Conservation (phyloP, 1,140 invertebrate genomes). For the Drosophila santomea region DNA sequence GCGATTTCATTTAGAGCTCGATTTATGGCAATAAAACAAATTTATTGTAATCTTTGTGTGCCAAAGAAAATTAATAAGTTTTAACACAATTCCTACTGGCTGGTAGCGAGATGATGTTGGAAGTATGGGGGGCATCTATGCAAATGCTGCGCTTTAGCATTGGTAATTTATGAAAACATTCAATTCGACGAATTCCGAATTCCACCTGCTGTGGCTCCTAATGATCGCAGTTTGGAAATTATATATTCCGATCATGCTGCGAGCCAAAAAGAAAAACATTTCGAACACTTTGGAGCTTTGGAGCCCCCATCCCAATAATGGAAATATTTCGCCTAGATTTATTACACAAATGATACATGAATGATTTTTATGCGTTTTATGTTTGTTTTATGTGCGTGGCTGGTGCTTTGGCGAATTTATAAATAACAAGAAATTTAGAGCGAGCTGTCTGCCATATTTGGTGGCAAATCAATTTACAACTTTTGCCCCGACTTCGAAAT, state of each 20-base stretch:
- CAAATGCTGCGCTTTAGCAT: conserved; percentile 63
- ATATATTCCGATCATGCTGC: conserved; percentile 70
- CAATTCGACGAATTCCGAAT: conserved; percentile 60
- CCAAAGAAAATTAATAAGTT: conserved; percentile 62
- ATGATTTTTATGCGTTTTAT: conserved; percentile 29
- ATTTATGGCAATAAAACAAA: conserved; percentile 72
- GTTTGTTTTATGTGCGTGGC: conserved; percentile 4
- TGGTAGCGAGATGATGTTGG: conserved; percentile 6
- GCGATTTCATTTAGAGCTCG: conserved; percentile 69
- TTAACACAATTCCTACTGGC: conserved; percentile 67
- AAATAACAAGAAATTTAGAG: conserved; percentile 69
- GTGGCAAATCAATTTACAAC: conserved; percentile 74
- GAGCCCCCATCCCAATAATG: conserved; percentile 31
- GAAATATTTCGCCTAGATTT: conserved; percentile 52
- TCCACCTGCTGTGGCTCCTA: conserved; percentile 78
- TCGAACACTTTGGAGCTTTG: conserved; percentile 36
- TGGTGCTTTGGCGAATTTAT: conserved; percentile 33
- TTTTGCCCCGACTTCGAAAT: conserved; percentile 52
- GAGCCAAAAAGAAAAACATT: conserved; percentile 57
- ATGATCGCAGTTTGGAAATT: conserved; percentile 71
- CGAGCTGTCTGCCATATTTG: conserved; percentile 67
- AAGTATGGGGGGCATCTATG: conserved; percentile 30
- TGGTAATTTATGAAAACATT: conserved; percentile 64
- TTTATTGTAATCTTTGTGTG: conserved; percentile 63
- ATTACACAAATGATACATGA: conserved; percentile 49